A percentile compares a stretch with the other conserved stretches of the same genome.
These are phyloP conservation scores for Bellardia pandia DNA, from an alignment of 2,888 invertebrate species.

Conservation along the genomic window DNA sequence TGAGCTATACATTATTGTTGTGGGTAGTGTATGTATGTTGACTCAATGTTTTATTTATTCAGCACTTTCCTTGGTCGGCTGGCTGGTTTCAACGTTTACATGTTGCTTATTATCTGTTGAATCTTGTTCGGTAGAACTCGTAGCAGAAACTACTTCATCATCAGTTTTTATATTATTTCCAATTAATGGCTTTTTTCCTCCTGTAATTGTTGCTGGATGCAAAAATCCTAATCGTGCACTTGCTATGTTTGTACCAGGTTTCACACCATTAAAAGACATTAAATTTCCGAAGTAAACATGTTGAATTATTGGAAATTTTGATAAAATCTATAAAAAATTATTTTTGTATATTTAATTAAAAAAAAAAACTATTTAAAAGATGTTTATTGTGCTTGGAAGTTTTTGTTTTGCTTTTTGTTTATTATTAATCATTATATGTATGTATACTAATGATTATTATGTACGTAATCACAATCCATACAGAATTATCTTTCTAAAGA, in stretches of 20 bases:
- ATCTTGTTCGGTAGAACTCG: slow-evolving; percentile 9
- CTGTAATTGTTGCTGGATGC: slow-evolving; percentile 62
- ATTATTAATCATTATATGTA: too few relatives aligned
- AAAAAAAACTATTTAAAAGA: not conserved
- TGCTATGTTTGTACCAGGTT: slow-evolving; percentile 79
- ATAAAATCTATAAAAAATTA: slow-evolving; percentile 86
- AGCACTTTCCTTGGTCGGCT: not conserved
- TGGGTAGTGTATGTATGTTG: not conserved
- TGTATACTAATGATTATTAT: too few relatives aligned
- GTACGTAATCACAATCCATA: too few relatives aligned
- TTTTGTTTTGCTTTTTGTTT: too few relatives aligned
- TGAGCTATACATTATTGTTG: not conserved
- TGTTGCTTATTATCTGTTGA: not conserved
- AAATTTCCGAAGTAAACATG: slow-evolving; percentile 97
- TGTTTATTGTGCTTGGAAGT: too few relatives aligned
- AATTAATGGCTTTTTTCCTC: not conserved
- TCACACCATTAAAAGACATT: slow-evolving; percentile 88
- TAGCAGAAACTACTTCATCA: not conserved
- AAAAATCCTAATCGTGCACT: slow-evolving; percentile 80
- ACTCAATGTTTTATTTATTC: not conserved
- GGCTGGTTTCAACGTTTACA: not conserved
- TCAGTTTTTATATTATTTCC: not conserved
- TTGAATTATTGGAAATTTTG: slow-evolving; percentile 97
- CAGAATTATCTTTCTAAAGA: too few relatives aligned
- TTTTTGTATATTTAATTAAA: not conserved